These are phyloP conservation scores for Thaumetopoea pityocampa DNA, from an alignment of 1,140 invertebrate species.

Conservation along the genomic window DNA sequence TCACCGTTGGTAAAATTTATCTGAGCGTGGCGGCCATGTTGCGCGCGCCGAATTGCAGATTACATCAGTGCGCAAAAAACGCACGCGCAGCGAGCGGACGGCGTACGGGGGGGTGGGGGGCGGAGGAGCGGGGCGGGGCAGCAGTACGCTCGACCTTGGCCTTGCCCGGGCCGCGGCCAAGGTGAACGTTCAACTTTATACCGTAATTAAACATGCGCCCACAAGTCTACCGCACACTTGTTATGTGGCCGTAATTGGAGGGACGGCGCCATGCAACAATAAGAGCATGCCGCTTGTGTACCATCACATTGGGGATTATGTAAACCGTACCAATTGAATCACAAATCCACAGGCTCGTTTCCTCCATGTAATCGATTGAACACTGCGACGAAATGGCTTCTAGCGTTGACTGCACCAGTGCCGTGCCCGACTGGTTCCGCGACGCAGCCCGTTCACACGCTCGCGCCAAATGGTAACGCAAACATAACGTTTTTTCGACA, in stretches of 20 bases:
- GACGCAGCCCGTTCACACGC: no score
- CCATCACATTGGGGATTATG: no score
- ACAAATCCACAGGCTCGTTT: no score
- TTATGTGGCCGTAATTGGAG: constrained; percentile 19
- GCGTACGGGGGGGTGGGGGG: constrained; percentile 8
- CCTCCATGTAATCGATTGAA: no score
- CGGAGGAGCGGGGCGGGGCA: constrained; percentile 15
- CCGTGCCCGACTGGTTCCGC: no score
- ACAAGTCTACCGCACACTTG: constrained; percentile 46
- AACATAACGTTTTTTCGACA: constrained; percentile 32
- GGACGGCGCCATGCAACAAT: not conserved
- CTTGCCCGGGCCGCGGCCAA: constrained; percentile 59
- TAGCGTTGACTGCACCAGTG: no score
- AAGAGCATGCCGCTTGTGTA: not conserved
- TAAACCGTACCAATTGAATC: no score
- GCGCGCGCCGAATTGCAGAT: constrained; percentile 61
- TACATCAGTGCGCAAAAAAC: constrained; percentile 71
- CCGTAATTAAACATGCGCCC: constrained; percentile 62
- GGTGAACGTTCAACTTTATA: constrained; percentile 44
- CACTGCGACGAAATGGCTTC: no score
- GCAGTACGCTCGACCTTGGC: constrained; percentile 51
- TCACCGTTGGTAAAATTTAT: constrained; percentile 23
- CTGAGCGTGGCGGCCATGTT: constrained; percentile 55
- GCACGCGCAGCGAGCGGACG: constrained; percentile 32
- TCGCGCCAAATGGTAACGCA: constrained; percentile 24